Percentiles rank a stretch among this genome's conserved stretches.
phyloP scores from a whole-genome alignment of 2,113 vertebrate species.

The Pachyramphus minor region DNA sequence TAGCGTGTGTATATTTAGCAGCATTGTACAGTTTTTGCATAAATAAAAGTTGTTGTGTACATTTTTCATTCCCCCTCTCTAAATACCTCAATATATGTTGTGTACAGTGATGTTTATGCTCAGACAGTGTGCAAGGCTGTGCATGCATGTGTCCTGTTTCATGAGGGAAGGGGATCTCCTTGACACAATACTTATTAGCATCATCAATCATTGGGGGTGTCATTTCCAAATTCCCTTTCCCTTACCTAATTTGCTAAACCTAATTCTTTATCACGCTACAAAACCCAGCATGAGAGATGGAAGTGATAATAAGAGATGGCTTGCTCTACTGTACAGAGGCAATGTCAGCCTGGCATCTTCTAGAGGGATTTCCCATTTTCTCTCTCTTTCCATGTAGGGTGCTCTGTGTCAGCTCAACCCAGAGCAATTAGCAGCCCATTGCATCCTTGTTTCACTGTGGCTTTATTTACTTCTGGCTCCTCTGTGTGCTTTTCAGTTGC shows the following conservation, averaged over 20 bases:
- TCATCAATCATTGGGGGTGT: constrained; percentile 62
- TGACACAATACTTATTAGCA: constrained; percentile 62
- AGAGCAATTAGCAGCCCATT: neutral
- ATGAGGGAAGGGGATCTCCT: constrained; percentile 8
- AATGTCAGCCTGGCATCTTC: neutral
- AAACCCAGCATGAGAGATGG: constrained; percentile 63
- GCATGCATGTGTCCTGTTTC: neutral
- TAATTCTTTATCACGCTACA: constrained; percentile 68
- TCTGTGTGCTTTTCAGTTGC: neutral
- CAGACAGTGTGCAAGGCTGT: neutral
- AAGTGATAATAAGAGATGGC: constrained; percentile 59
- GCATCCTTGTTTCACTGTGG: neutral
- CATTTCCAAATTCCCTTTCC: constrained; percentile 69
- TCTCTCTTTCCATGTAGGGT: neutral
- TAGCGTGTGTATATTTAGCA: neutral
- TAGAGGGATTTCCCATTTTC: neutral
- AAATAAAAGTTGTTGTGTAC: neutral
- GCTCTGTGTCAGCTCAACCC: neutral
- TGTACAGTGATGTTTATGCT: neutral
- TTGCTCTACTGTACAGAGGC: constrained; percentile 42
- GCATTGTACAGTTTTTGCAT: neutral
- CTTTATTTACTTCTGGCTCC: neutral
- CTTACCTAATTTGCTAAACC: constrained; percentile 68
- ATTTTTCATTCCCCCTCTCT: neutral
- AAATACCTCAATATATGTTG: neutral